Conservation (phyloP, 1,140 invertebrate genomes). For the Pogonomyrmex barbatus region DNA sequence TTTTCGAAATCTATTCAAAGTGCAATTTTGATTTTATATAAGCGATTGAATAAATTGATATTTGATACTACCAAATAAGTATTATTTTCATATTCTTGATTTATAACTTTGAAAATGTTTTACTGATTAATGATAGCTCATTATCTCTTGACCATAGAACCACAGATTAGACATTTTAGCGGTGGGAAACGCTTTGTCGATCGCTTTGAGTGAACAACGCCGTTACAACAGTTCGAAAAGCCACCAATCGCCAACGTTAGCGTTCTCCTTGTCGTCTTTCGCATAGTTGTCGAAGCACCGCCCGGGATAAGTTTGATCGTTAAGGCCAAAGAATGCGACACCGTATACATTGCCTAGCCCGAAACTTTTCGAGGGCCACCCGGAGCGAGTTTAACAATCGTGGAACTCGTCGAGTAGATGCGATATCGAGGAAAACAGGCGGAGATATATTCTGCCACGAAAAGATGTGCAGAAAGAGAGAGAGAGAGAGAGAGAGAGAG, state of each 20-base stretch:
- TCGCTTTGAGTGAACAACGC: conserved; percentile 7
- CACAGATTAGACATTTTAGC: conserved; percentile 4
- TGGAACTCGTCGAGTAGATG: conserved; percentile 35
- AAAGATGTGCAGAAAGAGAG: neutral
- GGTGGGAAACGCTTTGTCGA: neutral
- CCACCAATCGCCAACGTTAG: conserved; percentile 39
- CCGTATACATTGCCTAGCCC: neutral
- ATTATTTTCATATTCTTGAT: neutral
- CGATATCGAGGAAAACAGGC: conserved; percentile 31
- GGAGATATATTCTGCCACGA: neutral
- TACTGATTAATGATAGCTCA: neutral
- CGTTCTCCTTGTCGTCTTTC: conserved; percentile 27
- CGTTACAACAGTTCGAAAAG: conserved; percentile 19
- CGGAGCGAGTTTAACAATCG: conserved; percentile 63
- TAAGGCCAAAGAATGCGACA: conserved; percentile 62
- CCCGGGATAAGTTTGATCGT: conserved; percentile 57
- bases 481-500: neutral
- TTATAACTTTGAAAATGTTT: neutral
- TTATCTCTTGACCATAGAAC: neutral
- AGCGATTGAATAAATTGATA: neutral
- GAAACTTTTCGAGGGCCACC: conserved; percentile 63
- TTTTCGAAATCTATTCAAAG: neutral
- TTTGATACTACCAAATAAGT: neutral
- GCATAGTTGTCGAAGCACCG: conserved; percentile 41
- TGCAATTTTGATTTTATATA: neutral